phyloP scores from a whole-genome alignment of 2,113 vertebrate genomes.

The Otus sunia region DNA sequence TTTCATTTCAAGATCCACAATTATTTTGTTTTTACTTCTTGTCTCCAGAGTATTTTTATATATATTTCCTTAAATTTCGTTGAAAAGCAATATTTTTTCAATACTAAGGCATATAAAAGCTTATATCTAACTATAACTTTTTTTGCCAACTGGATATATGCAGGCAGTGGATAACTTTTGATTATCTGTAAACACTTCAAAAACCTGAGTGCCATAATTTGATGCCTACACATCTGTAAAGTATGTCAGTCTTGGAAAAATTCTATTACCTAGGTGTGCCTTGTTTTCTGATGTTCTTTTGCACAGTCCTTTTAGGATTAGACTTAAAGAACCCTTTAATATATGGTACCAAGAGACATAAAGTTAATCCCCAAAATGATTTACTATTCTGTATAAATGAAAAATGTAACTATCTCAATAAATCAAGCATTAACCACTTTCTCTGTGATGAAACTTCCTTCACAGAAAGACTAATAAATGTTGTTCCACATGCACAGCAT shows the following conservation, averaged over 20 bases:
- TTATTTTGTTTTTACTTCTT: not conserved
- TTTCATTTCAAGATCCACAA: not conserved
- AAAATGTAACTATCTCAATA: not conserved
- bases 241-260: not conserved
- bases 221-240: not conserved
- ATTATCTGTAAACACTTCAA: slow-evolving; percentile 1
- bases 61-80: not conserved
- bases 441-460: not conserved
- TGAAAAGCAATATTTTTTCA: not conserved
- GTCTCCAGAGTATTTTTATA: not conserved
- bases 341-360: not conserved
- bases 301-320: not conserved
- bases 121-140: not conserved
- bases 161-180: not conserved
- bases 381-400: not conserved
- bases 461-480: not conserved
- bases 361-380: not conserved
- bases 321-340: not conserved
- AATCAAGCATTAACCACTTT: not conserved
- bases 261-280: not conserved
- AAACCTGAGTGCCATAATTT: not conserved
- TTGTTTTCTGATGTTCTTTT: not conserved
- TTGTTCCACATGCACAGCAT: not conserved
- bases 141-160: not conserved
- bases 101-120: not conserved